Percentiles rank a stretch among this genome's conserved stretches.
Evolutionary conservation across 2,113 vertebrate genomes (phyloP).

Genomic region (Ageneiosus marmoratus): DNA sequence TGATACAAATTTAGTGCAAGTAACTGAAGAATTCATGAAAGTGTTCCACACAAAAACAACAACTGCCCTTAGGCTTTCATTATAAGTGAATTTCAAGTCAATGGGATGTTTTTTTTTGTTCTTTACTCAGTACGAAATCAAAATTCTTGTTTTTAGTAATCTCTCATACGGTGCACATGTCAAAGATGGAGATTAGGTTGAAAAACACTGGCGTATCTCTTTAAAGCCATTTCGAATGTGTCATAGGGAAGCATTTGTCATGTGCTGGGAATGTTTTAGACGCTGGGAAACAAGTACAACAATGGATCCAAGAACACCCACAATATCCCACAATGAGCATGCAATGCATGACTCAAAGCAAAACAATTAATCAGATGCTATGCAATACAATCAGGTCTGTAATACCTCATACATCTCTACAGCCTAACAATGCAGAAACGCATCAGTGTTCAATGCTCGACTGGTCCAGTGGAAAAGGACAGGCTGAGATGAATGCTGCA

Average conservation of each 20-base stretch:
- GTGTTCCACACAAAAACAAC: background rate
- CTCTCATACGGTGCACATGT: background rate
- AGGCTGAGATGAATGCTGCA: background rate
- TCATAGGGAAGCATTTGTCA: conserved; percentile 42
- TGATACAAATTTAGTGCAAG: background rate
- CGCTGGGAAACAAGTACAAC: conserved; percentile 40
- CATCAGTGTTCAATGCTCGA: conserved; percentile 14
- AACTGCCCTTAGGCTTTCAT: background rate
- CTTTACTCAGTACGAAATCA: no score
- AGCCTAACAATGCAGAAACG: conserved; percentile 40
- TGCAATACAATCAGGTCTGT: conserved; percentile 17
- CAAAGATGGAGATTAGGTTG: background rate
- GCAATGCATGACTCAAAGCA: conserved; percentile 35
- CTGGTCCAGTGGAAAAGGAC: background rate
- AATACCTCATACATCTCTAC: conserved; percentile 34
- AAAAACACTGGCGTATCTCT: conserved; percentile 14
- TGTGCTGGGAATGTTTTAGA: conserved; percentile 41
- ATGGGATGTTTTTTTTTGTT: background rate
- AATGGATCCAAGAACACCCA: conserved; percentile 46
- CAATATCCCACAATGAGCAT: conserved; percentile 28
- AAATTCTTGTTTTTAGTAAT: background rate
- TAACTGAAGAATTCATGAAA: conserved; percentile 10
- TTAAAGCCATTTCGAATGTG: conserved; percentile 18
- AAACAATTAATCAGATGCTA: conserved; percentile 43
- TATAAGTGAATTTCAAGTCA: conserved; percentile 1